Percentiles rank a stretch among this genome's conserved stretches.
Conservation (phyloP, 2,113 vertebrate genomes). For the Brienomyrus longianalis region DNA sequence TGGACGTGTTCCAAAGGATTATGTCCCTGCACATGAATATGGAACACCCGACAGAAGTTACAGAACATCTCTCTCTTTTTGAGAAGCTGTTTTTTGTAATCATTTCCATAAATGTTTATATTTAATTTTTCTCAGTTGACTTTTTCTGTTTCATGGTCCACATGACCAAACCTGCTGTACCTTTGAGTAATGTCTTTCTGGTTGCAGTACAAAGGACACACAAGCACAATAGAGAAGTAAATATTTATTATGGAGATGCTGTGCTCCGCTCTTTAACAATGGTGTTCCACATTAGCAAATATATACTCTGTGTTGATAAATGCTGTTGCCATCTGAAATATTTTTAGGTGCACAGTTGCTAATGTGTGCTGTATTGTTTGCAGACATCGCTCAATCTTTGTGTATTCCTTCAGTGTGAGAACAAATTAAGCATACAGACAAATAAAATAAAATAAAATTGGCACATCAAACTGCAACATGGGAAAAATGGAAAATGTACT, state of each 20-base stretch:
- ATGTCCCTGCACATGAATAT: not conserved
- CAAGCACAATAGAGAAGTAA: conserved; percentile 43
- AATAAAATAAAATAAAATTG: not conserved
- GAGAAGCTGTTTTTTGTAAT: not conserved
- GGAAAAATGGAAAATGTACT: not conserved
- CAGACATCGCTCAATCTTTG: not conserved
- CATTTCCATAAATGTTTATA: not conserved
- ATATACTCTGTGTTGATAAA: conserved; percentile 40
- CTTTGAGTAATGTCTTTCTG: conserved; percentile 40
- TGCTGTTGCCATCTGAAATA: not conserved
- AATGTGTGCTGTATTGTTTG: not conserved
- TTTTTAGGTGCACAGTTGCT: not conserved
- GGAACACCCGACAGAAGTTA: not conserved
- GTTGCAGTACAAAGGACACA: conserved; percentile 37
- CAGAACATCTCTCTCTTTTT: not conserved
- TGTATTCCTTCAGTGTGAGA: not conserved
- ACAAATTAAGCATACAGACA: not conserved
- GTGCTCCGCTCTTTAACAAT: conserved; percentile 52
- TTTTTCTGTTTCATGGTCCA: not conserved
- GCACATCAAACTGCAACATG: not conserved
- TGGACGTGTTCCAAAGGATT: not conserved
- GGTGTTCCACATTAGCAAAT: conserved; percentile 50
- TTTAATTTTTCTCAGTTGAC: not conserved
- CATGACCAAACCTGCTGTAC: conserved; percentile 9
- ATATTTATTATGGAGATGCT: conserved; percentile 46